These are phyloP conservation scores for Bubo scandiacus DNA, from an alignment of 2,113 vertebrate genomes.

Conservation along the genomic window DNA sequence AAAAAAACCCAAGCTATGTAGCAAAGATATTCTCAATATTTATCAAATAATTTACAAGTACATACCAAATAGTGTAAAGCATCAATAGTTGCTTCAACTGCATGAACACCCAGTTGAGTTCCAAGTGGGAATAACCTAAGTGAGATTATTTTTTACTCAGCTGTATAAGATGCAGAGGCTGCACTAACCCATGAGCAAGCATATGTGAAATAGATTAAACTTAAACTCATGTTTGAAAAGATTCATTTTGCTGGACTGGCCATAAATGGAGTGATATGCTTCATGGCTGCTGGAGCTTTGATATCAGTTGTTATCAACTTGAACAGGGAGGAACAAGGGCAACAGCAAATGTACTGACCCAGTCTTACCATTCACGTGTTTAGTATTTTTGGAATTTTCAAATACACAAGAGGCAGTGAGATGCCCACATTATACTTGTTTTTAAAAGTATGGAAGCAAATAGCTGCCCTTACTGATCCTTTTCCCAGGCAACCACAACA, in stretches of 20 bases:
- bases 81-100: neutral
- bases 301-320: neutral
- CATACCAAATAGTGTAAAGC: neutral
- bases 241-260: neutral
- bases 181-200: neutral
- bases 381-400: neutral
- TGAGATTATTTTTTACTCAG: neutral
- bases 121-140: neutral
- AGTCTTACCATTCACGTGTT: neutral
- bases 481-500: neutral
- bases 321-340: neutral
- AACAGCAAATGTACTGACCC: neutral
- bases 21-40: neutral
- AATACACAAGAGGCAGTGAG: neutral
- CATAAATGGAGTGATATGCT: neutral
- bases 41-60: neutral
- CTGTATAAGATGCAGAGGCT: neutral
- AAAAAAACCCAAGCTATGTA: neutral
- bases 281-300: neutral
- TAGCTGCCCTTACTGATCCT: neutral
- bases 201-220: neutral
- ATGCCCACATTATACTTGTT: neutral
- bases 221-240: neutral
- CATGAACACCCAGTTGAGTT: neutral
- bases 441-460: neutral